Evolutionary conservation across 2,797 vertebrate genomes (phyloP).

Genomic region (Karalla daura): DNA sequence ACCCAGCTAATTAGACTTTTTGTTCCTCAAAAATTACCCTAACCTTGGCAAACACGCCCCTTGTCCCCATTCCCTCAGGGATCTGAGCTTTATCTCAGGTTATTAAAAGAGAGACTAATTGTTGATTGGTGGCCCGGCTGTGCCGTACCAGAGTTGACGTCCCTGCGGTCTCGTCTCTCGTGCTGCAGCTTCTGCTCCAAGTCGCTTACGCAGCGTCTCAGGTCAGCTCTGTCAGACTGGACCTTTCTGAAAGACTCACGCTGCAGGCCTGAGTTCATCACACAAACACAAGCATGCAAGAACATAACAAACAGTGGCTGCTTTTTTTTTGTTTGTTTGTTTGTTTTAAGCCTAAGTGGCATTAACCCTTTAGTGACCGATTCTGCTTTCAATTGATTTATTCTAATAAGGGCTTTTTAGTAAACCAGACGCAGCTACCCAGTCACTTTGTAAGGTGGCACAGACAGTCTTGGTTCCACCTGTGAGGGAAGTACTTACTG

Average conservation of each 20-base stretch:
- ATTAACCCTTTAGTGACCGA: background rate
- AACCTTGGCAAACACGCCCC: constrained; percentile 44
- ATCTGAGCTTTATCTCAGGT: constrained; percentile 47
- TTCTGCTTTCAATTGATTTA: background rate
- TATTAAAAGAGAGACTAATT: constrained; percentile 53
- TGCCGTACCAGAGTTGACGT: constrained; percentile 78
- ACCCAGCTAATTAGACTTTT: constrained; percentile 54
- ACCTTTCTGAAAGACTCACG: constrained; percentile 64
- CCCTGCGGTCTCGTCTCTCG: constrained; percentile 76
- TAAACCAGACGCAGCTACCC: background rate
- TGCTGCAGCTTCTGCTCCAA: constrained; percentile 77
- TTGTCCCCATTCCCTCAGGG: constrained; percentile 33
- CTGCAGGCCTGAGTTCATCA: constrained; percentile 67
- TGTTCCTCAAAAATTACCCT: constrained; percentile 48
- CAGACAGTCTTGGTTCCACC: background rate
- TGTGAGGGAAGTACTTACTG: background rate
- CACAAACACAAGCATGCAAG: constrained; percentile 20
- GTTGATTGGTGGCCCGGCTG: constrained; percentile 32
- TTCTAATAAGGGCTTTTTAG: too few species aligned
- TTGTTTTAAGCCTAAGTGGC: background rate
- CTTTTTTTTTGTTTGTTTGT: background rate
- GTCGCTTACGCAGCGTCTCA: constrained; percentile 70
- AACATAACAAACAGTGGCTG: background rate
- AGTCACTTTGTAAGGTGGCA: background rate
- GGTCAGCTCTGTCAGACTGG: constrained; percentile 65